Conservation (phyloP, 2,113 vertebrate genomes). For the Nematolebias whitei region DNA sequence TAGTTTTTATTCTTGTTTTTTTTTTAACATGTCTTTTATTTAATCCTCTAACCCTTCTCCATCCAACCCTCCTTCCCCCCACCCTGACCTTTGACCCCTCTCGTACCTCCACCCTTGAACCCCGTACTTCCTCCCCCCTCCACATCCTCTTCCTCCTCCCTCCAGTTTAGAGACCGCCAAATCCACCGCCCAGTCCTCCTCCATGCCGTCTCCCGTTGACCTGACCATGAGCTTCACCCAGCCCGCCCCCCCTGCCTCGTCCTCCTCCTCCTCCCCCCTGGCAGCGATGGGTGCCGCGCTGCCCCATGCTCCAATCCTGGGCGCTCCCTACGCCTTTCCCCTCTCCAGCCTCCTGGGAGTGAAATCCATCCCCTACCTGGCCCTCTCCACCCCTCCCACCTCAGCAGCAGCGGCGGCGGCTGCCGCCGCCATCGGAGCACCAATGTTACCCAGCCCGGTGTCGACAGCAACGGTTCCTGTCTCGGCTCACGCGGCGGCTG, state of each 20-base stretch:
- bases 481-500: slow-evolving; percentile 75
- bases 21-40: slow-evolving; percentile 84
- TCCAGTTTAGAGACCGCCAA: slow-evolving; percentile 98
- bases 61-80: slow-evolving; percentile 66
- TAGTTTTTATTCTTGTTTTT: slow-evolving; percentile 66
- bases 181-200: slow-evolving; percentile 96
- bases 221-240: slow-evolving; percentile 93
- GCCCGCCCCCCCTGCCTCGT: slow-evolving; percentile 78
- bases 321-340: slow-evolving; percentile 89
- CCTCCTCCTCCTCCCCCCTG: slow-evolving; percentile 82
- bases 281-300: slow-evolving; percentile 83
- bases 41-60: slow-evolving; percentile 85
- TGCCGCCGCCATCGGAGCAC: slow-evolving; percentile 53
- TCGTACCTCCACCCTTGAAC: slow-evolving; percentile 18
- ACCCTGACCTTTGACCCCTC: slow-evolving; percentile 5
- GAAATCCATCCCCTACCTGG: slow-evolving; percentile 93
- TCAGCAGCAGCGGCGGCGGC: slow-evolving; percentile 56
- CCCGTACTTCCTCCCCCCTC: background rate
- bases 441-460: slow-evolving; percentile 32
- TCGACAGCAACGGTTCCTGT: slow-evolving; percentile 52
- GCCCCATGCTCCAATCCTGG: slow-evolving; percentile 87
- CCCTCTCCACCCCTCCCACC: slow-evolving; percentile 79
- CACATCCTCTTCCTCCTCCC: slow-evolving; percentile 33
- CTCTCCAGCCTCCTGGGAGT: slow-evolving; percentile 96
- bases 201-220: slow-evolving; percentile 91